Conservation (phyloP, 2,888 invertebrate genomes). For the Onthophagus sagittarius region DNA sequence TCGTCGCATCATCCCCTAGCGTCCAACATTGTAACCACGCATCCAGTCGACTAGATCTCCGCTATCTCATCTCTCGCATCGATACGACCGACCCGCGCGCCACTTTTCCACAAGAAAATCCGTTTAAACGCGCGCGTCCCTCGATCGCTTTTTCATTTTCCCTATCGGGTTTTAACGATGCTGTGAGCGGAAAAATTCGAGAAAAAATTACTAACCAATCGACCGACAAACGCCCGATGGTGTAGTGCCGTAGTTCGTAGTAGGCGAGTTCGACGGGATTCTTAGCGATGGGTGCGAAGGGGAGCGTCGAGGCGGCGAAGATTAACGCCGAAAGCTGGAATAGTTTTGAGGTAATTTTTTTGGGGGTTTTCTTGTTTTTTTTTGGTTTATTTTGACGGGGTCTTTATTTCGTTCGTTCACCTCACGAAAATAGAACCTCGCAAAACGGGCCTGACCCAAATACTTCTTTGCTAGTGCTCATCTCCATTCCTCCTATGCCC, state of each 20-base stretch:
- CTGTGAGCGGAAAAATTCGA: neutral
- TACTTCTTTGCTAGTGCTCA: too few species aligned
- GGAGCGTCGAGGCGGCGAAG: constrained; percentile 78
- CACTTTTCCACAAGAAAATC: neutral
- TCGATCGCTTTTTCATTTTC: neutral
- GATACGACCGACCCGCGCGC: neutral
- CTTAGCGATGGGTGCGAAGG: constrained; percentile 70
- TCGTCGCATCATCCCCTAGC: neutral
- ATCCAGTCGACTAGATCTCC: neutral
- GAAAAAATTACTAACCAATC: constrained; percentile 3
- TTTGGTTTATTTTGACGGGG: neutral
- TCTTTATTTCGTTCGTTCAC: neutral
- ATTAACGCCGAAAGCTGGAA: constrained; percentile 79
- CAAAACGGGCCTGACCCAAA: neutral
- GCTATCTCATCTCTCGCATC: neutral
- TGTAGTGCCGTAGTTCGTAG: neutral
- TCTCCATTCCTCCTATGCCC: neutral
- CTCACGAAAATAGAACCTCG: neutral
- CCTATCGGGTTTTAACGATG: neutral
- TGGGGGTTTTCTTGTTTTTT: too few species aligned
- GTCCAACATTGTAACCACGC: neutral
- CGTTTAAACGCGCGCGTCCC: neutral
- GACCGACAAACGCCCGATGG: neutral
- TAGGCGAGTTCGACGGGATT: neutral
- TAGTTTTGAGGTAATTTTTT: constrained; percentile 72